Evolutionary conservation across 2,888 invertebrate genomes (phyloP).

Genomic region (Thecocarcelia acutangulata): DNA sequence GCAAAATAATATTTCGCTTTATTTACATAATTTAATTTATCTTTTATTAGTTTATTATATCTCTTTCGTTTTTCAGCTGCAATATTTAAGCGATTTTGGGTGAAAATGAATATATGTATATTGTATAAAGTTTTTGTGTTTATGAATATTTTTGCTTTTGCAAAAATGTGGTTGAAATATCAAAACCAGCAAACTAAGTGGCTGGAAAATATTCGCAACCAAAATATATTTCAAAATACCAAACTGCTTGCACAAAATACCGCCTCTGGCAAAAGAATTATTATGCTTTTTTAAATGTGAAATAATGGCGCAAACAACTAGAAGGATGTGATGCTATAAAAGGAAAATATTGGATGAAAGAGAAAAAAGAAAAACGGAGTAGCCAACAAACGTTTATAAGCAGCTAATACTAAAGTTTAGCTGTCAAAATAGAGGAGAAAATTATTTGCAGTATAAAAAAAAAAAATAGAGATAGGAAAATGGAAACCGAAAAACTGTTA

Average conservation of each 20-base stretch:
- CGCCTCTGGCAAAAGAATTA: constrained; percentile 49
- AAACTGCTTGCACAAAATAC: constrained; percentile 17
- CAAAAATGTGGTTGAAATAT: constrained; percentile 6
- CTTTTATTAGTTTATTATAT: not conserved
- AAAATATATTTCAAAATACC: constrained; percentile 29
- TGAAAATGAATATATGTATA: not conserved
- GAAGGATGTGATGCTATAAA: not conserved
- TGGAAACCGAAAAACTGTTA: constrained; percentile 1
- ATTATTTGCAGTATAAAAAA: not conserved
- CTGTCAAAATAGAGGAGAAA: too few species aligned
- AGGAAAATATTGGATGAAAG: not conserved
- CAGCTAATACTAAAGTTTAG: too few species aligned
- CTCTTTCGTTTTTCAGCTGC: too few species aligned
- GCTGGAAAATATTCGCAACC: not conserved
- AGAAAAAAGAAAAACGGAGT: constrained; percentile 9
- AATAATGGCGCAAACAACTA: constrained; percentile 31
- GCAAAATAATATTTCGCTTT: not conserved
- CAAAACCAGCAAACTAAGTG: not conserved
- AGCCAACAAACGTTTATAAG: too few species aligned
- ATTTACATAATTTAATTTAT: constrained; percentile 28
- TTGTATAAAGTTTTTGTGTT: not conserved
- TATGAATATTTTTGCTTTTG: not conserved
- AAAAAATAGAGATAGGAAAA: not conserved
- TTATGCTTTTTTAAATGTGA: constrained; percentile 35
- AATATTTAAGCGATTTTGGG: not conserved